Evolutionary conservation across 35 echinoderm and acorn worm genomes (phyloP).

Genomic region (Ophioderma brevispina): DNA sequence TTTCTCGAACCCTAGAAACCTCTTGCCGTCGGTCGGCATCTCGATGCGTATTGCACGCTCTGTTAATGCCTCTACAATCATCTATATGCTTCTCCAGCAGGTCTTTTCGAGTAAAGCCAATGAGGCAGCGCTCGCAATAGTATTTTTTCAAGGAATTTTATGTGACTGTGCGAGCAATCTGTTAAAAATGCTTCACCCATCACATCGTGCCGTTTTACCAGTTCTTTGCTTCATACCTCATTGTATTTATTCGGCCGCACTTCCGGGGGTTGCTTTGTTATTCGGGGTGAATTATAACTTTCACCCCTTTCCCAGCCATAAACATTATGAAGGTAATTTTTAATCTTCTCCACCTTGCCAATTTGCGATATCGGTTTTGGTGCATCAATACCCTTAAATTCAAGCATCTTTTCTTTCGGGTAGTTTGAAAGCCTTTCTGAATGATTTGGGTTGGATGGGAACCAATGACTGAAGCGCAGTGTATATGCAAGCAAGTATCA

Average conservation of each 20-base stretch:
- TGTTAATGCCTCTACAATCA: slow-evolving; percentile 22
- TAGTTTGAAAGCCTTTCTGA: not conserved
- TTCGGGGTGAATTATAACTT: not conserved
- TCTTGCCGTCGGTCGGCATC: slow-evolving; percentile 20
- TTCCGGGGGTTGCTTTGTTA: not conserved
- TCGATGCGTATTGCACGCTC: slow-evolving; percentile 4
- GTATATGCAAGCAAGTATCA: slow-evolving; percentile 29
- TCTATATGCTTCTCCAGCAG: not conserved
- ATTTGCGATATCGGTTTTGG: slow-evolving; percentile 26
- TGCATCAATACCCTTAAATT: slow-evolving; percentile 8
- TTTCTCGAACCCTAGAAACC: not conserved
- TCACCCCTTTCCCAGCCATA: slow-evolving; percentile 35
- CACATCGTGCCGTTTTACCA: slow-evolving; percentile 1
- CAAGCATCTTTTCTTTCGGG: not conserved
- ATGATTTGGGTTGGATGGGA: not conserved
- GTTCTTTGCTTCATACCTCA: slow-evolving; percentile 11
- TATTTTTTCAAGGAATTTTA: not conserved
- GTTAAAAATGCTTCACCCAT: slow-evolving; percentile 14
- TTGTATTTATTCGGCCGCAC: not conserved
- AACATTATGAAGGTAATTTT: slow-evolving; percentile 5
- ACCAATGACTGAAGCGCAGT: slow-evolving; percentile 19
- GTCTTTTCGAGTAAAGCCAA: slow-evolving; percentile 16
- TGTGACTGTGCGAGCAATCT: not conserved
- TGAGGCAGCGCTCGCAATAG: not conserved
- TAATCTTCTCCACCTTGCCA: slow-evolving; percentile 18